phyloP scores from a whole-genome alignment of 2,113 vertebrate genomes.

The Odocoileus virginianus region DNA sequence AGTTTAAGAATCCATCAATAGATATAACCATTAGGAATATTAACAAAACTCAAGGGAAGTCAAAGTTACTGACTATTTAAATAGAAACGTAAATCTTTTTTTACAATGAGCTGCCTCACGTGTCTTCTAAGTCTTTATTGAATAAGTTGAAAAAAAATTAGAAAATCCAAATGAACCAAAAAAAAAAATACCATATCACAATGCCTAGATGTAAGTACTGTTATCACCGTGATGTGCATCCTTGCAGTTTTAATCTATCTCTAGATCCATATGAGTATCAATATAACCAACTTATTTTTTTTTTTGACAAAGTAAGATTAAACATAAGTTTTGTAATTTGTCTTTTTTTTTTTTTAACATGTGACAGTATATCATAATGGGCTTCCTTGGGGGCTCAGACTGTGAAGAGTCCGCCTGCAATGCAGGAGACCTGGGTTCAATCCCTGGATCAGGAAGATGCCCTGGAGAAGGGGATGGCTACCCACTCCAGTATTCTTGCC shows the following conservation, averaged over 20 bases:
- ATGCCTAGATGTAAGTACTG: not conserved
- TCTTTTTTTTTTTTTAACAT: not conserved
- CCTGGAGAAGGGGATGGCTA: not conserved
- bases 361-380: not conserved
- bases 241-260: not conserved
- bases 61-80: constrained; percentile 46
- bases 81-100: not conserved
- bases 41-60: constrained; percentile 88
- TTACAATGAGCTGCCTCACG: not conserved
- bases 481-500: not conserved
- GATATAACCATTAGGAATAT: constrained; percentile 93
- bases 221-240: not conserved
- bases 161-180: not conserved
- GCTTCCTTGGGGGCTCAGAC: not conserved
- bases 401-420: not conserved
- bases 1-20: constrained; percentile 92
- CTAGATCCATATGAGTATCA: not conserved
- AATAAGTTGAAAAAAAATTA: not conserved
- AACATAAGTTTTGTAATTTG: not conserved
- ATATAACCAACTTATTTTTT: not conserved
- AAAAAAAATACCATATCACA: not conserved
- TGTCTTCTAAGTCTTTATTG: not conserved
- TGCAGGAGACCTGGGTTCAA: not conserved
- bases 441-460: not conserved
- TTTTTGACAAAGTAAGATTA: not conserved